Evolutionary conservation across 2,797 vertebrate genomes (phyloP).

Genomic region (Eulemur rubriventer): DNA sequence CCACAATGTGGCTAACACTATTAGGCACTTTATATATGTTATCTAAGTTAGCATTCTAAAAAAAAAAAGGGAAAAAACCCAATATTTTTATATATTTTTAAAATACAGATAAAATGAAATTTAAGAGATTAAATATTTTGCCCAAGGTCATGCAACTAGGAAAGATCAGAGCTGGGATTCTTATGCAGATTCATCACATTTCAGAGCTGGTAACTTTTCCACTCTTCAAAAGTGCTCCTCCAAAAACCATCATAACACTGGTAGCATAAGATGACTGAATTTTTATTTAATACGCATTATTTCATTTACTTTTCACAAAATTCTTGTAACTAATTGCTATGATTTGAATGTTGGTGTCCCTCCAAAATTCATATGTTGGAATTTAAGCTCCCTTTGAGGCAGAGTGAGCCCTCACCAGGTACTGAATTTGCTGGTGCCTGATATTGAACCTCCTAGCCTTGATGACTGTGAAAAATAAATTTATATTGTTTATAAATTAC

Average conservation of each 20-base stretch:
- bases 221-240: not conserved
- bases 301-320: slow-evolving; percentile 19
- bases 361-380: not conserved
- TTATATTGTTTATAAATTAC: not conserved
- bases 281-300: not conserved
- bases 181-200: slow-evolving; percentile 29
- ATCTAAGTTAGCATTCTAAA: not conserved
- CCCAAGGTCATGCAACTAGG: not conserved
- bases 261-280: not conserved
- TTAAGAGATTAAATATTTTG: slow-evolving; percentile 42
- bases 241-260: not conserved
- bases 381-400: not conserved
- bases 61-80: not conserved
- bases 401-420: not conserved
- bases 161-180: slow-evolving; percentile 29
- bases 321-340: not conserved
- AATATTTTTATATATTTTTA: not conserved
- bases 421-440: not conserved
- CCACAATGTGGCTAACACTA: not conserved
- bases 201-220: not conserved
- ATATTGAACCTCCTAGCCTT: not conserved
- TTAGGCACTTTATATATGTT: not conserved
- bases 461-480: not conserved
- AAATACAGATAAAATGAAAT: slow-evolving; percentile 54
- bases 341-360: not conserved